A percentile compares a stretch with the other conserved stretches of the same genome.
Evolutionary conservation across 2,888 invertebrate species (phyloP).

Genomic region (Rhaphigaster nebulosa): DNA sequence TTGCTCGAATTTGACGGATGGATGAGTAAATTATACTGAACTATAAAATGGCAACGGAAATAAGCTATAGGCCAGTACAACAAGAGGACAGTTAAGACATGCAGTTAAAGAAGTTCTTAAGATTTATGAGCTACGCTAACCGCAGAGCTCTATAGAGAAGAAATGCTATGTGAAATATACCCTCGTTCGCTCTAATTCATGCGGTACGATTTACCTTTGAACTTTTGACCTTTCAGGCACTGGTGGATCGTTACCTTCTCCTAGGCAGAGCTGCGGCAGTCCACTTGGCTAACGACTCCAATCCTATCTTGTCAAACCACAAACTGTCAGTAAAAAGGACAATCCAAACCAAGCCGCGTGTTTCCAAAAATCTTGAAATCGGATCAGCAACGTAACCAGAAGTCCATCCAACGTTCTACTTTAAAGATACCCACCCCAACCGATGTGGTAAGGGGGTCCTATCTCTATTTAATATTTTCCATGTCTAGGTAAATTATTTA

Average conservation of each 20-base stretch:
- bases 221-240: slow-evolving; percentile 37
- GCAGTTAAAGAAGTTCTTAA: not conserved
- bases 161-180: not conserved
- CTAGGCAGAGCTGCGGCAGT: not conserved
- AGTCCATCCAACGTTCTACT: too few relatives aligned
- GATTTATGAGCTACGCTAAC: not conserved
- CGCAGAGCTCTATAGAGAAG: not conserved
- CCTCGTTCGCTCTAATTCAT: slow-evolving; percentile 32
- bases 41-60: not conserved
- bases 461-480: too few relatives aligned
- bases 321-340: not conserved
- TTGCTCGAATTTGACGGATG: not conserved
- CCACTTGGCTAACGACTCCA: not conserved
- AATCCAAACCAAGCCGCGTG: not conserved
- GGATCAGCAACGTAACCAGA: not conserved
- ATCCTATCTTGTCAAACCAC: not conserved
- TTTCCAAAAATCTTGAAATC: not conserved
- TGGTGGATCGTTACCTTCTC: slow-evolving; percentile 19
- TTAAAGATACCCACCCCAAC: too few relatives aligned
- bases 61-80: not conserved
- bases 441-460: too few relatives aligned
- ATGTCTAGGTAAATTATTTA: too few relatives aligned
- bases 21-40: not conserved
- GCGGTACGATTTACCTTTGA: slow-evolving; percentile 24
- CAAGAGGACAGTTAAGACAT: not conserved